These are phyloP conservation scores for Cranoglanis bouderius DNA, from an alignment of 2,113 vertebrate species.

Conservation along the genomic window DNA sequence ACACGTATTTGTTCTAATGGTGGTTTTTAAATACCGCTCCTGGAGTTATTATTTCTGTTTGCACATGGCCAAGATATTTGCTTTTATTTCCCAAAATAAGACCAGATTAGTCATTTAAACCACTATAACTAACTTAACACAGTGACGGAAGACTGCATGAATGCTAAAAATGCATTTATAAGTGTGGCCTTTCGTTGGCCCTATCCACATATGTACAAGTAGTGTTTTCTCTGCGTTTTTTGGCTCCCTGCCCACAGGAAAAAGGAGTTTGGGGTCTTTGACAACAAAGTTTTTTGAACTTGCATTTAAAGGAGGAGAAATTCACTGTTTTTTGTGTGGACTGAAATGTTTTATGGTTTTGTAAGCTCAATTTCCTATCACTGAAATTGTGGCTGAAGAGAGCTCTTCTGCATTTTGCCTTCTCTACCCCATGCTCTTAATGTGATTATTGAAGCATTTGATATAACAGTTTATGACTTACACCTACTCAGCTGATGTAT, in stretches of 20 bases:
- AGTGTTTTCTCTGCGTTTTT: neutral
- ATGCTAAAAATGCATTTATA: neutral
- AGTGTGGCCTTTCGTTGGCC: neutral
- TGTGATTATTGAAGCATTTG: no score
- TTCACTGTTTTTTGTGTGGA: neutral
- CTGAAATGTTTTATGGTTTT: neutral
- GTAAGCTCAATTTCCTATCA: neutral
- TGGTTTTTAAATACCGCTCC: neutral
- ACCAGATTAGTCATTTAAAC: neutral
- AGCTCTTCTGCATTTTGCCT: no score
- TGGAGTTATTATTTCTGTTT: neutral
- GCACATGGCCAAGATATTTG: neutral
- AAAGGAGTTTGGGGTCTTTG: neutral
- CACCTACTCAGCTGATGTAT: no score
- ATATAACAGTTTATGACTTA: no score
- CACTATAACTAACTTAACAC: neutral
- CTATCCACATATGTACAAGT: neutral
- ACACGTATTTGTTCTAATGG: neutral
- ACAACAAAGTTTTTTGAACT: neutral
- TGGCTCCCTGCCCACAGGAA: neutral
- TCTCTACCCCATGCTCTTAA: no score
- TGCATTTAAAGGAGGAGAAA: neutral
- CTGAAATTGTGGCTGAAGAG: no score
- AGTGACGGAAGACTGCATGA: neutral
- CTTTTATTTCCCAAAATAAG: neutral